Conservation (phyloP, 2,888 invertebrate genomes). For the Nymphalis c-album region DNA sequence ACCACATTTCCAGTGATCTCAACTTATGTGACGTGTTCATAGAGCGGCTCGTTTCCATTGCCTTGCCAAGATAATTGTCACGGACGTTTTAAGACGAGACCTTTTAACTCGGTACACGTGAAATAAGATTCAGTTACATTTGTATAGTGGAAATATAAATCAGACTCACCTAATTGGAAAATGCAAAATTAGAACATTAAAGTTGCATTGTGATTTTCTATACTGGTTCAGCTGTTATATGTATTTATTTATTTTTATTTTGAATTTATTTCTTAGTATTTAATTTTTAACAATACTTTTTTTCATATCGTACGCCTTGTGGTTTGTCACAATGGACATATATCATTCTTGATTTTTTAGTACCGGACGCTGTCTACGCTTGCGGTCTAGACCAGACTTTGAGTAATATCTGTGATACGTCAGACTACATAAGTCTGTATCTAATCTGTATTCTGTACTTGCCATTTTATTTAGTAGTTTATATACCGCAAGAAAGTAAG, state of each 20-base stretch:
- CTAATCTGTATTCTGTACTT: slow-evolving; percentile 14
- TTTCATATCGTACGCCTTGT: too few species aligned
- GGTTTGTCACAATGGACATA: not conserved
- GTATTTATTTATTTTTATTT: not conserved
- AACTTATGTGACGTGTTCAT: slow-evolving; percentile 21
- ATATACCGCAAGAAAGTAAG: too few species aligned
- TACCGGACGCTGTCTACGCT: slow-evolving; percentile 32
- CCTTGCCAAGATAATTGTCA: not conserved
- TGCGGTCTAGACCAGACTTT: slow-evolving; percentile 36
- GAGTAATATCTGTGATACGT: slow-evolving; percentile 31
- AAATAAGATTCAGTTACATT: too few species aligned
- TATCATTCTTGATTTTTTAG: slow-evolving; percentile 18
- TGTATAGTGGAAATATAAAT: too few species aligned
- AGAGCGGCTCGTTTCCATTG: slow-evolving; percentile 12
- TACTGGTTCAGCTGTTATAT: too few species aligned
- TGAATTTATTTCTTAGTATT: not conserved
- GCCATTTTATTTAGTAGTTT: not conserved
- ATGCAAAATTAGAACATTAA: too few species aligned
- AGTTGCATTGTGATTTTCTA: too few species aligned
- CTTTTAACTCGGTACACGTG: too few species aligned
- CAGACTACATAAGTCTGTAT: slow-evolving; percentile 14
- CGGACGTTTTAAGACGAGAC: not conserved
- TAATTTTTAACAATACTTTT: too few species aligned
- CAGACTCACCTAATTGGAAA: too few species aligned
- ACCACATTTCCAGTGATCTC: slow-evolving; percentile 36